Evolutionary conservation across 2,797 vertebrate species (phyloP), one percentile per base, ranked within the genome.

Genomic region (Schizopygopsis malacanthus): DNA sequence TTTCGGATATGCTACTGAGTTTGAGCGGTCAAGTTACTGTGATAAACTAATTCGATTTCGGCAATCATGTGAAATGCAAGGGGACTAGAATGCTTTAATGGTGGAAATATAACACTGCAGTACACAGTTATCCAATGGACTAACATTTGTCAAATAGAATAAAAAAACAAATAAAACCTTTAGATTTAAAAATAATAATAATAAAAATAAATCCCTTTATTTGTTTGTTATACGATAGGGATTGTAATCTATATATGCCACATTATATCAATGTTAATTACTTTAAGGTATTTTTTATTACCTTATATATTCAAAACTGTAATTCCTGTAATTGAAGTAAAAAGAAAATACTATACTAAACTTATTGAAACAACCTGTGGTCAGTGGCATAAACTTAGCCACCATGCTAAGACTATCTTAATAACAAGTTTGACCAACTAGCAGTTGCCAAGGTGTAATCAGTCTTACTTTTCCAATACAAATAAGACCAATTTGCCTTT

Each of bases 31-130:
- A 81, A 69, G 83, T 88, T 85, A 80, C 86, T 63, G 59, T 50
- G 72, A 81, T 81, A 71, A 76, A 86, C 79, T 84, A 87, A 87
- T 89, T 82, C 83, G 80, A 72, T 79, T 79, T 81, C 47, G 20
- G 39, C 70, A 70, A 82, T 88, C 65, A 79, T 86, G 50, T 76
- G 50, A 67, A 84, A 86, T 81, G 56, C 54, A 81, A 65, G 59
- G 28, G 65, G 83, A 85, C 54, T 20, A 33, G 47, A 54, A 50
- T 70, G 72, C 41, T 22, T 65, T 78, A 86, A 73, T 16, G 71
- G 20, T 18, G 76, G 37, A 50, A 69, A 84, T 73, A 67, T 41
- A 59, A n/a, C 65, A n/a, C 47, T 50, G 47, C 61, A 39, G 47
- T 20, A 18, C 33, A 71, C 20, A 15, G 33, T 59, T 43, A 75